These are phyloP conservation scores for Typhlichthys eigenmanni DNA, from an alignment of 2,797 vertebrate species.

Conservation along the genomic window DNA sequence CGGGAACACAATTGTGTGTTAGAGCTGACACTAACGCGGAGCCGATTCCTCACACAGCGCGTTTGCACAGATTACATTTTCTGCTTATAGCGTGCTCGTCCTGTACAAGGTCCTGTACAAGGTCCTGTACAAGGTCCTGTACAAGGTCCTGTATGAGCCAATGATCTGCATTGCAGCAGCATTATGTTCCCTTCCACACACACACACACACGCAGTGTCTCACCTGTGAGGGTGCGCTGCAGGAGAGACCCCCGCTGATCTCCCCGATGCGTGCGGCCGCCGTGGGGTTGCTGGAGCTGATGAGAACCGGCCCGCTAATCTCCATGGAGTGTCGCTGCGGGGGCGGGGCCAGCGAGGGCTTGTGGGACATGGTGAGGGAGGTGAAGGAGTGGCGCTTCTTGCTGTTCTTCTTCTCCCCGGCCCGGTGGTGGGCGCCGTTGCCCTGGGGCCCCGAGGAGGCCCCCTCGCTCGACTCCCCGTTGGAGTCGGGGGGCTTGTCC, in stretches of 20 bases:
- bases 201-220: conserved; percentile 5
- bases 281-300: conserved; percentile 97
- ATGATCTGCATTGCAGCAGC: conserved; percentile 2
- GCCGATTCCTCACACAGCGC: conserved; percentile 3
- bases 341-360: conserved; percentile 87
- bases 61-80: neutral
- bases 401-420: conserved; percentile 96
- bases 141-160: neutral
- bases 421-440: conserved; percentile 83
- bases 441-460: conserved; percentile 80
- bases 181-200: neutral
- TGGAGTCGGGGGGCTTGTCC: conserved; percentile 87
- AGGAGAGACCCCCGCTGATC: conserved; percentile 92
- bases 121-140: too few relatives aligned
- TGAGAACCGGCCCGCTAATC: conserved; percentile 98
- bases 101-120: neutral
- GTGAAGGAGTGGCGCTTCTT: conserved; percentile 99
- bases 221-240: conserved; percentile 98
- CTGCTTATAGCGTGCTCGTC: neutral
- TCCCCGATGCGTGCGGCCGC: conserved; percentile 95
- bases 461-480: conserved; percentile 85
- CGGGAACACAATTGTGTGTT: neutral
- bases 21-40: conserved; percentile 1
- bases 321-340: conserved; percentile 99
- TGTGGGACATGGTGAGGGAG: conserved; percentile 97